A percentile compares a stretch with the other conserved stretches of the same genome.
These are phyloP conservation scores for Lepus timidus DNA, from an alignment of 2,113 vertebrate genomes.

Conservation along the genomic window DNA sequence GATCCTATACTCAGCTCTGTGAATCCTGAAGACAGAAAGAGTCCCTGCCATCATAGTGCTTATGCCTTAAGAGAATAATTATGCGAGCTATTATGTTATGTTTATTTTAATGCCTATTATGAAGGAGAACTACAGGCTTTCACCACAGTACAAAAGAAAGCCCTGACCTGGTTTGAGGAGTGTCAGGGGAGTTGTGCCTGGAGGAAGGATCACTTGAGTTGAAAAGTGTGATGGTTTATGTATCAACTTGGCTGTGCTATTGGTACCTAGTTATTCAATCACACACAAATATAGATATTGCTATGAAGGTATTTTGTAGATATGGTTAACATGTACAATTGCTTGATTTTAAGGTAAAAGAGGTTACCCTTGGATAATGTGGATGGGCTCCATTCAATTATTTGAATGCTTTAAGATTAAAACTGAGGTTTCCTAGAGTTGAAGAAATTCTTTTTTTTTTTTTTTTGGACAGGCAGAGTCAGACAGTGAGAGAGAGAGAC, in stretches of 20 bases:
- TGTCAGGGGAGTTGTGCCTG: not conserved
- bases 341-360: not conserved
- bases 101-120: not conserved
- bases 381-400: not conserved
- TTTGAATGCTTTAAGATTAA: not conserved
- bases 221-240: not conserved
- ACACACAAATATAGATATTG: not conserved
- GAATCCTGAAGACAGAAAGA: not conserved
- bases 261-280: not conserved
- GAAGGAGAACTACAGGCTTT: not conserved
- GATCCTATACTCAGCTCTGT: accelerated
- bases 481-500: too few species aligned
- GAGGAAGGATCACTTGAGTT: not conserved
- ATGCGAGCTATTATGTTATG: not conserved
- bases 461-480: too few species aligned
- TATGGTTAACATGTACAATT: not conserved
- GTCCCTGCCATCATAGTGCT: not conserved
- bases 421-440: not conserved
- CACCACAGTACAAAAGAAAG: not conserved
- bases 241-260: not conserved
- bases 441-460: not conserved
- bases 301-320: not conserved
- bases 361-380: not conserved
- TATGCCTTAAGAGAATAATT: not conserved
- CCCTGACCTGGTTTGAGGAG: not conserved